Evolutionary conservation across 1,140 invertebrate genomes (phyloP).

Genomic region (Pogonus chalceus): DNA sequence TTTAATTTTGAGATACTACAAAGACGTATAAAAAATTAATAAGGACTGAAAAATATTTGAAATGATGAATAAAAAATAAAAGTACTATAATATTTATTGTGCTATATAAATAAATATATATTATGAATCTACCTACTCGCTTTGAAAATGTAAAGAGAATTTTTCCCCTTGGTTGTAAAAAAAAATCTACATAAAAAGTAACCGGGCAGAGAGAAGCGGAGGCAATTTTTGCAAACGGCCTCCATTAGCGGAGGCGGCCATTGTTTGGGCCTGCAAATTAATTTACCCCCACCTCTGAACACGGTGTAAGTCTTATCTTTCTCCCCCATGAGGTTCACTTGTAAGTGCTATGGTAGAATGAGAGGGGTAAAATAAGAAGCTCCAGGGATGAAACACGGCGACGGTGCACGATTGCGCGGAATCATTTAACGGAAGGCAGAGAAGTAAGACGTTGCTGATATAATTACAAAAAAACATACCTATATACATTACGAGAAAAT

Average conservation of each 20-base stretch:
- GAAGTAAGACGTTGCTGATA: neutral
- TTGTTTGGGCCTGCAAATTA: slow-evolving; percentile 29
- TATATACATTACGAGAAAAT: slow-evolving; percentile 11
- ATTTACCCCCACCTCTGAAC: slow-evolving; percentile 24
- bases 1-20: no score
- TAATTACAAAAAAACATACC: neutral
- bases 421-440: neutral
- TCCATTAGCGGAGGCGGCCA: slow-evolving; percentile 28
- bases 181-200: slow-evolving; percentile 31
- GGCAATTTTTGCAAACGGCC: slow-evolving; percentile 28
- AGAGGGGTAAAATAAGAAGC: neutral
- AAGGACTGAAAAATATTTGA: no score
- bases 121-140: no score
- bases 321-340: neutral
- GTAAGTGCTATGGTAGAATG: neutral
- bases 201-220: slow-evolving; percentile 21
- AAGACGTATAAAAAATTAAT: no score
- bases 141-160: no score
- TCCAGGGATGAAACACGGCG: neutral
- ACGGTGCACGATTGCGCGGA: neutral
- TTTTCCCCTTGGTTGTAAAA: no score
- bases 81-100: no score
- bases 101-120: no score
- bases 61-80: no score
- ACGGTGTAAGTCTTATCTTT: slow-evolving; percentile 1